phyloP scores from a whole-genome alignment of 2,797 vertebrate genomes.

The Melanotaenia boesemani region DNA sequence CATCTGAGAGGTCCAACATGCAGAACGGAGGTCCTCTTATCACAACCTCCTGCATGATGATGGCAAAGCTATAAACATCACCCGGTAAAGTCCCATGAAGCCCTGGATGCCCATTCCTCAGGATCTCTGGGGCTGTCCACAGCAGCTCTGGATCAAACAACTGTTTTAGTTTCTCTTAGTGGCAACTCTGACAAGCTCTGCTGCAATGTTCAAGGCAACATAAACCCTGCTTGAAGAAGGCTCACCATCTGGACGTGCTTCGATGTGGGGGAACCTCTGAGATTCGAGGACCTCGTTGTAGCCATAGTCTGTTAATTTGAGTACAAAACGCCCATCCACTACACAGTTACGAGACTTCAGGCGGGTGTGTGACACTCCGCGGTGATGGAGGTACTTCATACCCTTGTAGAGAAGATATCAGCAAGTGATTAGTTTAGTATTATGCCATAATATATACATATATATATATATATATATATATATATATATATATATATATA shows the following conservation, averaged over 20 bases:
- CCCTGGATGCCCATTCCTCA: slow-evolving; percentile 69
- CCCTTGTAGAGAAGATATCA: slow-evolving; percentile 59
- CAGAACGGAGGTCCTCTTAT: slow-evolving; percentile 83
- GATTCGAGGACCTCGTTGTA: slow-evolving; percentile 81
- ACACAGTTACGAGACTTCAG: slow-evolving; percentile 86
- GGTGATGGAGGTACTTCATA: slow-evolving; percentile 86
- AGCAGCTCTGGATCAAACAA: slow-evolving; percentile 73
- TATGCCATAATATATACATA: too few relatives aligned
- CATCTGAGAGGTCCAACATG: slow-evolving; percentile 79
- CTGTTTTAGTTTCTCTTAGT: not conserved
- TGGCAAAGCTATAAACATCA: slow-evolving; percentile 86
- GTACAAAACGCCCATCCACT: slow-evolving; percentile 84
- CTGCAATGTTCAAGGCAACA: not conserved
- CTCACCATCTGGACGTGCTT: slow-evolving; percentile 77
- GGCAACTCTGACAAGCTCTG: not conserved
- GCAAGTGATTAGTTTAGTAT: not conserved
- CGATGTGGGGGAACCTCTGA: slow-evolving; percentile 72
- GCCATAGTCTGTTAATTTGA: slow-evolving; percentile 84
- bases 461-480: too few relatives aligned
- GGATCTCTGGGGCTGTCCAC: slow-evolving; percentile 86
- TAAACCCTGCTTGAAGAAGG: not conserved
- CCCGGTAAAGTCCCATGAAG: slow-evolving; percentile 63
- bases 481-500: too few relatives aligned
- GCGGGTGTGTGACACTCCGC: slow-evolving; percentile 75
- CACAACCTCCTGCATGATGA: slow-evolving; percentile 87